phyloP scores from a whole-genome alignment of 2,797 vertebrate species.

The Centropyge bicolor region DNA sequence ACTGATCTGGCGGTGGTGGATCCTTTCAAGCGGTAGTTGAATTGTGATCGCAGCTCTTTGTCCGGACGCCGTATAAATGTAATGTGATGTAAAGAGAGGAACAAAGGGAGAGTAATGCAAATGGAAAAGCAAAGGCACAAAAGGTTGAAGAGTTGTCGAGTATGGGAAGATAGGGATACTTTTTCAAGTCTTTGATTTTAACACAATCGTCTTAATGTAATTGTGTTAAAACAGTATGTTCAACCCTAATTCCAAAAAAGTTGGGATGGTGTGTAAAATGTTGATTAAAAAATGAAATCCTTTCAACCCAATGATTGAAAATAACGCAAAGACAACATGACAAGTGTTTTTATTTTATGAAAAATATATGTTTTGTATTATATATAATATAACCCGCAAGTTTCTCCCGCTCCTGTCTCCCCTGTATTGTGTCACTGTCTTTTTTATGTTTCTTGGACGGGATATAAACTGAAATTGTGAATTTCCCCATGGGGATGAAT shows the following conservation, averaged over 20 bases:
- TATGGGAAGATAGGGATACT: not conserved
- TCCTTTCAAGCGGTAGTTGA: conserved; percentile 34
- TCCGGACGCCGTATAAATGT: conserved; percentile 4
- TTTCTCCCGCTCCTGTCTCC: too few species aligned
- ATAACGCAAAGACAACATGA: too few species aligned
- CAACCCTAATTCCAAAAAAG: not conserved
- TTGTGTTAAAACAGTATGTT: not conserved
- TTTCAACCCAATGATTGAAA: too few species aligned
- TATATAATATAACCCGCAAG: too few species aligned
- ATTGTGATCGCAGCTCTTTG: conserved; percentile 37
- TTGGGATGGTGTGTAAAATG: too few species aligned
- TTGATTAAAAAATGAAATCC: too few species aligned
- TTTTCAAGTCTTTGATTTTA: not conserved
- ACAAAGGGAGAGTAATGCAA: conserved; percentile 8
- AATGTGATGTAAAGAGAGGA: conserved; percentile 33
- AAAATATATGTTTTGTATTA: too few species aligned
- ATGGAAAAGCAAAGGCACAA: conserved; percentile 1
- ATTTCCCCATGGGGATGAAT: too few species aligned
- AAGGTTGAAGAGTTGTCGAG: not conserved
- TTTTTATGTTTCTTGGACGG: too few species aligned
- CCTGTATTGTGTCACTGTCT: too few species aligned
- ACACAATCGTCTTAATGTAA: not conserved
- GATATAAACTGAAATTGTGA: too few species aligned
- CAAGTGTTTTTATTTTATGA: too few species aligned
- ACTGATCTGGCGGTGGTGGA: not conserved